These are phyloP conservation scores for Clarias batrachus DNA, from an alignment of 2,113 vertebrate genomes.

Conservation along the genomic window DNA sequence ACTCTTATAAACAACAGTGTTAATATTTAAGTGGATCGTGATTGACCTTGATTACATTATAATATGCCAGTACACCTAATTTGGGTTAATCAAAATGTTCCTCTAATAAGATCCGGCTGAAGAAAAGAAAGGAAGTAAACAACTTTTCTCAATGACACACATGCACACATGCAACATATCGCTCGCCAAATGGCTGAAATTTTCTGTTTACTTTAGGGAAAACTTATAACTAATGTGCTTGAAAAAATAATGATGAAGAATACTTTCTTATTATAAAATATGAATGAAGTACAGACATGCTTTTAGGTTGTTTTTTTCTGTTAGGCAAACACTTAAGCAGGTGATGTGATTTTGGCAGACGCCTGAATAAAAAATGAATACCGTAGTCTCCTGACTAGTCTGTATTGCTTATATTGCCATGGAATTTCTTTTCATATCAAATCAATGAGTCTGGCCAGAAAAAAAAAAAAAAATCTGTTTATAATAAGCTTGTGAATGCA, in stretches of 20 bases:
- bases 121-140: conserved; percentile 12
- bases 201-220: conserved; percentile 3
- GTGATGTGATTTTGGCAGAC: neutral
- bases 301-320: neutral
- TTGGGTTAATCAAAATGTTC: conserved; percentile 34
- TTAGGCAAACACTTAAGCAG: neutral
- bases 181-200: neutral
- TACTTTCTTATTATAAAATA: conserved; percentile 6
- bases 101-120: conserved; percentile 32
- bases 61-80: conserved; percentile 18
- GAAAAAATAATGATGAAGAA: neutral
- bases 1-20: neutral
- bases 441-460: neutral
- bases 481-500: neutral
- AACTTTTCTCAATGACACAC: neutral
- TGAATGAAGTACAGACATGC: neutral
- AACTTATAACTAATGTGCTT: neutral
- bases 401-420: neutral
- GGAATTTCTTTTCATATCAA: neutral
- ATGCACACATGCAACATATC: conserved; percentile 1
- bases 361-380: neutral
- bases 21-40: conserved; percentile 22
- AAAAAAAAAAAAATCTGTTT: neutral
- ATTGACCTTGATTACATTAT: conserved; percentile 20
- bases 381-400: neutral